Conservation (phyloP, 2,113 vertebrate genomes). For the Willisornis vidua region DNA sequence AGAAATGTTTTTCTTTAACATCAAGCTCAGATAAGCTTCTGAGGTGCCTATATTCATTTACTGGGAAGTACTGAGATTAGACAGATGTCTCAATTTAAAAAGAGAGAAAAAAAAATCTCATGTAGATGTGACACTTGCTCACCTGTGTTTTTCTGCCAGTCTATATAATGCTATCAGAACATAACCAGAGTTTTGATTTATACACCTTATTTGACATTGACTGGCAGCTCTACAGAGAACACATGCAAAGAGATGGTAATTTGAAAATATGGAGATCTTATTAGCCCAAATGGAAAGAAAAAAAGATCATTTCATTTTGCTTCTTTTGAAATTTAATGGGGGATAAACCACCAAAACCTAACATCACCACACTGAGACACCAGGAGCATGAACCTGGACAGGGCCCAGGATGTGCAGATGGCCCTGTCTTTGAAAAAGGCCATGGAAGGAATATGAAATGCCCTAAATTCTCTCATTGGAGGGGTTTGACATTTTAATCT, state of each 20-base stretch:
- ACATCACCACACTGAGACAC: background rate
- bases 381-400: background rate
- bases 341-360: background rate
- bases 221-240: conserved; percentile 74
- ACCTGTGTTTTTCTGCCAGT: conserved; percentile 71
- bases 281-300: conserved; percentile 28
- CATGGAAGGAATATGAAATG: background rate
- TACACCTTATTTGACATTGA: conserved; percentile 69
- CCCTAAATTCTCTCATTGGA: conserved; percentile 31
- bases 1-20: conserved; percentile 63
- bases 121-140: conserved; percentile 70
- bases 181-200: conserved; percentile 75
- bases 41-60: conserved; percentile 53
- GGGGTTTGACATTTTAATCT: conserved; percentile 49
- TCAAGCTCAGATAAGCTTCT: conserved; percentile 61
- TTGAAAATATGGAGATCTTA: conserved; percentile 53
- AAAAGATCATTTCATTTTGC: conserved; percentile 1
- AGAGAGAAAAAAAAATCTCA: conserved; percentile 37
- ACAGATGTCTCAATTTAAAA: conserved; percentile 71
- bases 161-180: conserved; percentile 74
- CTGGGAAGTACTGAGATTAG: conserved; percentile 67
- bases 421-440: background rate
- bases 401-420: conserved; percentile 32
- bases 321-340: conserved; percentile 24
- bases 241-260: conserved; percentile 64